Base-by-base conservation (phyloP, 1,140 invertebrate genomes). In the Meloidogyne floridensis region DNA sequence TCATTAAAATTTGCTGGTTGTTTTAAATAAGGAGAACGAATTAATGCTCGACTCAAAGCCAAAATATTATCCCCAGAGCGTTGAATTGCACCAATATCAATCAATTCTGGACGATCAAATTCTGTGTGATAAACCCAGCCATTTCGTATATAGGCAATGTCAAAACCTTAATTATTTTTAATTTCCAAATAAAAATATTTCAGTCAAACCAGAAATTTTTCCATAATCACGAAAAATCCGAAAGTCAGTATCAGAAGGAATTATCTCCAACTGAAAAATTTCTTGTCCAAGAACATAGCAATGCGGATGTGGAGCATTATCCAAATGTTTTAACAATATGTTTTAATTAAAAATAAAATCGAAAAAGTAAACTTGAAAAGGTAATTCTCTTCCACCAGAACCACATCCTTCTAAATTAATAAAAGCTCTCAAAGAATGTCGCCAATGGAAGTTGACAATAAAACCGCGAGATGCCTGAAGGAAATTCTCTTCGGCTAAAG, bases 341-440 rank as follows among this genome's bases (percentile, higher is more conserved):
- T 93, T 92, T 94, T 93, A 86, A 96, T 92, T 56, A 97, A 92
- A 54, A 74, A 70, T 20, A 4, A 18, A 18, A 15, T 85, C 82
- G 91, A 42, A 7, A 43, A 74, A 56, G 51, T 70, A 90, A 81
- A 95, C 94, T 92, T 98, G 96, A 91, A 98, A 98, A 54, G 98
- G 92, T 82, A 97, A 93, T 92, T 98, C 96, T 86, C 95, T 93
- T 5, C 96, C 96, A 53, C 95, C 95, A 20, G 86, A 76, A 69
- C 96, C 96, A 89, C 95, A 96, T 51, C 95, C 94, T 91, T 98
- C 96, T 83, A 98, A 91, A 92, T 98, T 98, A 80, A 98, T 93
- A 90, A 97, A 95, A 11, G 94, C 94, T 90, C 93, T 92, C 11
- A 93, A 93, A 89, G 94, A 93, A 83, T 93, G 92, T 6, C 94